Evolutionary conservation across 2,888 invertebrate species (phyloP).

Genomic region (Platycnemis pennipes): DNA sequence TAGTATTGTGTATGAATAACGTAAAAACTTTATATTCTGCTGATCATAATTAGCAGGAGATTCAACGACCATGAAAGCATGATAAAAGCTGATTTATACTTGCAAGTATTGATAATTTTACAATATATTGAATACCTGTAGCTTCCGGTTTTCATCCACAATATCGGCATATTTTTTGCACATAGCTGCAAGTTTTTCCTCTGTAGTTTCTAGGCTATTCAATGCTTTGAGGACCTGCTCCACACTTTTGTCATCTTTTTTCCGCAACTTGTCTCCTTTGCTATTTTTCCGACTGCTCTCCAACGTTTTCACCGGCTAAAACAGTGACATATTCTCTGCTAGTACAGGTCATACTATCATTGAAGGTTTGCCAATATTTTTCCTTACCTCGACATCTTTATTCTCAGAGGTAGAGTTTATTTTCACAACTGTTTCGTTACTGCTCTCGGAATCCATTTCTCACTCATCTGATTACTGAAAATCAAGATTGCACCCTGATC

Average conservation of each 20-base stretch:
- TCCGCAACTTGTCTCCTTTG: slow-evolving; percentile 78
- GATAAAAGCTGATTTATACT: too few species aligned
- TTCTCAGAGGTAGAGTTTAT: slow-evolving; percentile 47
- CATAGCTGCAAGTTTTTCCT: slow-evolving; percentile 86
- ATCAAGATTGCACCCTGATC: background rate
- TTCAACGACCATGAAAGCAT: too few species aligned
- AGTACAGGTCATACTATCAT: background rate
- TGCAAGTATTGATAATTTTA: background rate
- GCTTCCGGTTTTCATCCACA: slow-evolving; percentile 84
- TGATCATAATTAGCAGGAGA: too few species aligned
- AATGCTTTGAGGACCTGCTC: slow-evolving; percentile 86
- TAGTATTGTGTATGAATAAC: too few species aligned
- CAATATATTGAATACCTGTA: slow-evolving; percentile 74
- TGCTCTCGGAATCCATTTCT: slow-evolving; percentile 57
- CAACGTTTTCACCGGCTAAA: slow-evolving; percentile 34
- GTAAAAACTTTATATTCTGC: too few species aligned
- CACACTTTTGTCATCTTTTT: slow-evolving; percentile 83
- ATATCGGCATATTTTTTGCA: slow-evolving; percentile 89
- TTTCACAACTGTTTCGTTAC: slow-evolving; percentile 56
- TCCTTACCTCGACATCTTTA: slow-evolving; percentile 64
- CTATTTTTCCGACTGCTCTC: slow-evolving; percentile 70
- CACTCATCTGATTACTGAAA: slow-evolving; percentile 52
- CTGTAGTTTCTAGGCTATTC: slow-evolving; percentile 80
- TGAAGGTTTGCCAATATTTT: background rate
- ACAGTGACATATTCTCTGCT: background rate